Evolutionary conservation across 2,888 invertebrate species (phyloP), one percentile per base, ranked within the genome.

Genomic region (Lasioglossum pauxillum): DNA sequence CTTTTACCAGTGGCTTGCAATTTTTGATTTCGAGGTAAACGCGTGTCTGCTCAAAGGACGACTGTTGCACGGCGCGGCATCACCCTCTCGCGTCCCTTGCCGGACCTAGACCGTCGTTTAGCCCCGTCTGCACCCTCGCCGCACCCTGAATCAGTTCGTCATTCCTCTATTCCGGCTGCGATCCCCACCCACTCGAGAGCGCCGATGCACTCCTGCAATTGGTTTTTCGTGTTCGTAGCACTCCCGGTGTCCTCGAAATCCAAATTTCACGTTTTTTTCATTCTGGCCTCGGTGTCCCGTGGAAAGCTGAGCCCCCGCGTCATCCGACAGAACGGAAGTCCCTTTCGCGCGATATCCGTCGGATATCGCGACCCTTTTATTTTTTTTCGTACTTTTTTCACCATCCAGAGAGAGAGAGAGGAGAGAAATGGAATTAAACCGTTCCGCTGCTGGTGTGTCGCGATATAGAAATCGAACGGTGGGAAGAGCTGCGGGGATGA

Each of bases 231-330:
- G 71, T 71, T 71, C 71, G 41, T 38, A 41, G 89, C 86, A 88
- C 88, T 89, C 90, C 87, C 79, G 79, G 77, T 87, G 90, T 90
- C 89, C 92, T 93, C 92, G 89, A 91, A 92, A 92, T 93, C 92
- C 93, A 92, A 93, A 93, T 93, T 92, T 92, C 92, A 84, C 89
- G 88, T 90, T 92, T 92, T 93, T 90, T 69, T 64, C 83, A 86
- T 77, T 60, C 78, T 67, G 78, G 49, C 78, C 49, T 75, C 60
- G 64, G 41, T 76, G 73, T 76, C 78, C 75, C 82, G 64, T 76
- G 67, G 44, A 73, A 75, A 76, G 60, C 83, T 75, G 72, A 72
- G 44, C 72, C 27, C 27, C 27, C 69, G 67, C 79, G 83, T 84
- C 82, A 80, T 78, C 60, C 84, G 80, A 84, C 87, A 83, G 86